phyloP scores from a whole-genome alignment of 2,888 invertebrate genomes.

The Parascotia fuliginaria region DNA sequence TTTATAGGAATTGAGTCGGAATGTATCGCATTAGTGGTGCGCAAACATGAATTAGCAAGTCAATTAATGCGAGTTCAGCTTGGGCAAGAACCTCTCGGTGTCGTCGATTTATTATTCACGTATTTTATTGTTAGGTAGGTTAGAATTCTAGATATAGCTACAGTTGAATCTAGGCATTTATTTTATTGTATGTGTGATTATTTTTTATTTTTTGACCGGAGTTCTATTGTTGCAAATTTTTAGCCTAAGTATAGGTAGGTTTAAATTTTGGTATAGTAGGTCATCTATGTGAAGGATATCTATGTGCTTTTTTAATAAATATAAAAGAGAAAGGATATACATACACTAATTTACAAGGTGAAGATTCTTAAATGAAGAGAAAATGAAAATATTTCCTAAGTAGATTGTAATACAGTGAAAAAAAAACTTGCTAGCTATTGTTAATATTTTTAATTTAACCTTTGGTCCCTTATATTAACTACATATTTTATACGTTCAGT shows the following conservation, averaged over 20 bases:
- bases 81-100: conserved; percentile 50
- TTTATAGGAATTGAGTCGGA: conserved; percentile 31
- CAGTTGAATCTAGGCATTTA: neutral
- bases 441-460: neutral
- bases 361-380: neutral
- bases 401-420: neutral
- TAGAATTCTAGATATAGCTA: conserved; percentile 1
- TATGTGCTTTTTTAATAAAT: too few relatives aligned
- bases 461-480: neutral
- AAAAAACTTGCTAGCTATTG: neutral
- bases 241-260: too few relatives aligned
- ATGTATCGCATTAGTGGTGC: conserved; percentile 42
- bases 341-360: neutral
- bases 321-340: too few relatives aligned
- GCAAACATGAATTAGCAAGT: conserved; percentile 64
- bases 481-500: conserved; percentile 7
- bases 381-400: neutral
- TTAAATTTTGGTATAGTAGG: too few relatives aligned
- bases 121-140: conserved; percentile 35
- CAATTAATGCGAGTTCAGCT: conserved; percentile 60
- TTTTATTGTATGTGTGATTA: too few relatives aligned
- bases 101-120: conserved; percentile 46
- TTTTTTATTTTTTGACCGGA: too few relatives aligned
- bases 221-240: too few relatives aligned
- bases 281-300: too few relatives aligned